Conservation (phyloP, 2,888 invertebrate species). For the Tetropium fuscum region DNA sequence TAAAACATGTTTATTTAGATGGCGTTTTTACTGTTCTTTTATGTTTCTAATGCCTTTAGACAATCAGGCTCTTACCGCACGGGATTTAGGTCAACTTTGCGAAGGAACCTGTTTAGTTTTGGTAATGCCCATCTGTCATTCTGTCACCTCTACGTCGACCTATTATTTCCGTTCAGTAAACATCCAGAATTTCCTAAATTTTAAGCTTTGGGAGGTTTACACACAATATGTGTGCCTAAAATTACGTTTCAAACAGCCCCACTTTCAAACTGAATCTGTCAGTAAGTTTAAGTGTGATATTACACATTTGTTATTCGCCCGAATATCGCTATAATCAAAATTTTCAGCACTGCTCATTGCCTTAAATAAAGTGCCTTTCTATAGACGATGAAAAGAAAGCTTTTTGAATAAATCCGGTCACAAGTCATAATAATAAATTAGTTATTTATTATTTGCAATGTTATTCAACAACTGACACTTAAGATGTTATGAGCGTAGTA, state of each 20-base stretch:
- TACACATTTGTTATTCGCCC: no score
- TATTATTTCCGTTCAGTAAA: constrained; percentile 35
- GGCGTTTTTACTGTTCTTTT: no score
- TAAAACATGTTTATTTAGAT: no score
- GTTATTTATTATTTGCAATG: no score
- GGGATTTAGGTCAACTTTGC: constrained; percentile 10
- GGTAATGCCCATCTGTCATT: constrained; percentile 31
- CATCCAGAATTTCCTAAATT: constrained; percentile 29
- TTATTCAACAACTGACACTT: no score
- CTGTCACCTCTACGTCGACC: constrained; percentile 28
- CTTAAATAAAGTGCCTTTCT: no score
- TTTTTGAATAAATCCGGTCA: no score
- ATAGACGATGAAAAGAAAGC: no score
- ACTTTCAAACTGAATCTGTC: background rate
- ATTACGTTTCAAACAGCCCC: background rate
- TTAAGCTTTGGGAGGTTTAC: constrained; percentile 9
- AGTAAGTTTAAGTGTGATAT: background rate
- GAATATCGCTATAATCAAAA: no score
- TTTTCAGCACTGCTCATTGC: no score
- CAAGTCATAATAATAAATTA: no score
- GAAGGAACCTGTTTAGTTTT: constrained; percentile 28
- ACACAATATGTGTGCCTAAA: constrained; percentile 1
- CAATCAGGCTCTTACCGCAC: constrained; percentile 6
- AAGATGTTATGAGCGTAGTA: no score
- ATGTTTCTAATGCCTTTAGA: constrained; percentile 5